Evolutionary conservation across 2,797 vertebrate genomes (phyloP), one percentile per base, ranked within the genome.

Genomic region (Peromyscus eremicus): DNA sequence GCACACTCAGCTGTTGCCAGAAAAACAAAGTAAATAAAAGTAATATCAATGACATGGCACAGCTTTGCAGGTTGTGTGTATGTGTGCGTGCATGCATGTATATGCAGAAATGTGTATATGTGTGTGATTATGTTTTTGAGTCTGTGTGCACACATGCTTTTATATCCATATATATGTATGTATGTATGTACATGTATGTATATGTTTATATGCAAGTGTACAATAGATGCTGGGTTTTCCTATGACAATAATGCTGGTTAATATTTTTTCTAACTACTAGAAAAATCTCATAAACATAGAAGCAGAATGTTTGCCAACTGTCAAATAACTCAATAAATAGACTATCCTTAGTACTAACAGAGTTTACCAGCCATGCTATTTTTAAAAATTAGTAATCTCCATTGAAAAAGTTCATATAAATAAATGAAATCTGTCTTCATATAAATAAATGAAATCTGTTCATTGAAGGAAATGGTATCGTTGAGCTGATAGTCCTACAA

Each of bases 1-100:
- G 97, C 95, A 98, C 76, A 96, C 97, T 98, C 95, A 88, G 71
- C 90, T 94, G 82, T 86, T 98, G 98, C 98, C 98, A 98, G 95
- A 97, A 98, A 98, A 98, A 97, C 97, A 98, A 94, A 95, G 92
- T 60, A 96, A 98, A 96, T 93, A 76, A 86, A 97, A 97, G 89
- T 89, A 23, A 57, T 4, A 17, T 46, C 8, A 14, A 83, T 82
- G 66, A 79, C 46, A 46, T 25, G 57, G 68, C 25, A 52, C 19
- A 40, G 27, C 43, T 81, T 0, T 92, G 40, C 21, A 40, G 25
- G 9, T 13, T 55, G 6, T 12, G 27, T 81, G 5, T 1, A 4
- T 32, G 34, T 23, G 21, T 46, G 55, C 19, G 5, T 5, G 2
- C 64, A 23, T 70, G 46, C 37, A 14, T 68, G 40, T 43, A 14